phyloP scores from a whole-genome alignment of 2,888 invertebrate species.

The Calameuta idolon region DNA sequence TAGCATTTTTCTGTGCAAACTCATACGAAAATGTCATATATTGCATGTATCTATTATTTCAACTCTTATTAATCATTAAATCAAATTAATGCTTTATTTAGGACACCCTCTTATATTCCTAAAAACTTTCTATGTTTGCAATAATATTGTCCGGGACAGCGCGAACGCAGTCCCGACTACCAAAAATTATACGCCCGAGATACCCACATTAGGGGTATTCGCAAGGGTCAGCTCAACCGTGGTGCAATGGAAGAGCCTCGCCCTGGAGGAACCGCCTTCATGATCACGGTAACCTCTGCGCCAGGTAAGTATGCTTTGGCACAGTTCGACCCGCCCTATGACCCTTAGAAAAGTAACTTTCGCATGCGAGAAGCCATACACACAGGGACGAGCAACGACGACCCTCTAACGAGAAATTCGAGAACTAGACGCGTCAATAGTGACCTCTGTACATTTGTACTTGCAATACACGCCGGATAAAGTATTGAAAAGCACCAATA shows the following conservation, averaged over 20 bases:
- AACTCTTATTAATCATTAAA: no score
- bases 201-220: conserved; percentile 69
- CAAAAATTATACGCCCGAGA: conserved; percentile 67
- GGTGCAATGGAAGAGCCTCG: conserved; percentile 73
- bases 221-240: conserved; percentile 71
- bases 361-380: conserved; percentile 29
- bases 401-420: background rate
- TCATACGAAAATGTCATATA: background rate
- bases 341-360: conserved; percentile 17
- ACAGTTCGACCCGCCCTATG: background rate
- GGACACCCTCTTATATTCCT: background rate
- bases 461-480: background rate
- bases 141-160: conserved; percentile 60
- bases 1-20: background rate
- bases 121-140: conserved; percentile 15
- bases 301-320: conserved; percentile 62
- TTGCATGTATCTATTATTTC: no score
- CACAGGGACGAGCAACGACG: background rate
- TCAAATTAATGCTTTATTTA: no score
- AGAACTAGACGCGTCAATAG: background rate
- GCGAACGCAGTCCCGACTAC: conserved; percentile 63
- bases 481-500: background rate
- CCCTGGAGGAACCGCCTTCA: conserved; percentile 62
- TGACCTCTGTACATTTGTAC: background rate
- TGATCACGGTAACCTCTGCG: conserved; percentile 71